Conservation (phyloP, 2,113 vertebrate species). For the Ictidomys tridecemlineatus region DNA sequence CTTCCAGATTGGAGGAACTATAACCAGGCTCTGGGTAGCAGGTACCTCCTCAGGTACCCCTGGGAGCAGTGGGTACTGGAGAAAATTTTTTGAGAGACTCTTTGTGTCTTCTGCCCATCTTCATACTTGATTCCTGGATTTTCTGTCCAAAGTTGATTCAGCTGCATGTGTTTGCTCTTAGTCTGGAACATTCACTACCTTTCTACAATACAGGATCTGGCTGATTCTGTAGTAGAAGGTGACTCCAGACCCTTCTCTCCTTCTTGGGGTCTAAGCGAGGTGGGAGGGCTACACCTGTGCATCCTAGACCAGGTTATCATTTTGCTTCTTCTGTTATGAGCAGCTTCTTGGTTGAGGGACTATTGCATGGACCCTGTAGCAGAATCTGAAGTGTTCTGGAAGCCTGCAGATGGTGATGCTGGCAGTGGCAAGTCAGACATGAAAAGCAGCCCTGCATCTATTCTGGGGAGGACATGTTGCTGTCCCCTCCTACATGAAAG, state of each 20-base stretch:
- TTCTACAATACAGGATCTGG: neutral
- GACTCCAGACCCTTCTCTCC: neutral
- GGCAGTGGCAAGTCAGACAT: constrained; percentile 19
- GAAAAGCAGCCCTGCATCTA: neutral
- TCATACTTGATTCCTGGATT: neutral
- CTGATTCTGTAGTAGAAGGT: neutral
- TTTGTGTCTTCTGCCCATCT: neutral
- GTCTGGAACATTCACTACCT: neutral
- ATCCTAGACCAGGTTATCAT: neutral
- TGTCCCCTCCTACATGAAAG: neutral
- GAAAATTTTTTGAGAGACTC: neutral
- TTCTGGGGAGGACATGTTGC: constrained; percentile 56
- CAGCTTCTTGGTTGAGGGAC: constrained; percentile 31
- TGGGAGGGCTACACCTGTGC: neutral
- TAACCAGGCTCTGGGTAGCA: neutral
- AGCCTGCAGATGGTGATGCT: constrained; percentile 47
- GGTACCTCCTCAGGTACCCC: neutral
- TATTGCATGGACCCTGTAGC: neutral
- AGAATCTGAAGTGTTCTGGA: constrained; percentile 25
- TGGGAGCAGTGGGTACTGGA: neutral
- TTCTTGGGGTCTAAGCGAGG: neutral
- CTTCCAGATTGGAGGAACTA: neutral
- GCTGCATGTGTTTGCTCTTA: neutral
- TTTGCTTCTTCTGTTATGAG: neutral
- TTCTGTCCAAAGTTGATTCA: neutral